Base-by-base conservation (phyloP, 2,888 invertebrate genomes). In the Drosophila picticornis region DNA sequence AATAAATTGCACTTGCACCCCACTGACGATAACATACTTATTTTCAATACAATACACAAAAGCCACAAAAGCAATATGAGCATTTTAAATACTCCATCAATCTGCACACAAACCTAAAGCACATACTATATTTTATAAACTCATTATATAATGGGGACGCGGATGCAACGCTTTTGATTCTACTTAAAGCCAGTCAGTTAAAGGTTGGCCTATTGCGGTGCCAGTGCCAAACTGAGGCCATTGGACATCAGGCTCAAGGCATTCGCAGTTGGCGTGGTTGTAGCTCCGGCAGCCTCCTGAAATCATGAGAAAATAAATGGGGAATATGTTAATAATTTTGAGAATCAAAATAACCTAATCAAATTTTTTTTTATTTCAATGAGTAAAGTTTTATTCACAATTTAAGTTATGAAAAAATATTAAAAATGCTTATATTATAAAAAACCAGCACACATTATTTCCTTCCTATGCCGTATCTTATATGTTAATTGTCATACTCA, bases 181-280 rank as follows among this genome's bases (percentile, higher is more conserved):
- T 46, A 29, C 38, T 69, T 65, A 25, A 40, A 50, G 58, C 60
- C 52, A 25, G 9, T 63, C 80, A 76, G 1, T 48, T 31, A 13
- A 19, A 13, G 40, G 68, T 73, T 81, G 83, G 57, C 83, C 75
- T 91, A 90, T 85, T 81, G 91, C 69, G 74, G 92, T 64, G 75
- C 90, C 90, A 93, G 83, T 57, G 91, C 91, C 88, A 93, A 87
- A 68, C 91, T 87, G 77, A 93, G 84, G 51, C 91, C 89, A 82
- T 90, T 91, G 57, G 92, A 85, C 79, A 93, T 91, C 81, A 93
- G 83, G 71, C 91, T 90, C 67, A 91, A 78, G 16, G 90, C 76
- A 60, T 70, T 89, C 36, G 84, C 75, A 51, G 85, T 80, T 68
- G 89, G 69, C 40, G 84, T 65, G 36, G 65, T 55, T 38, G 77